A percentile compares a stretch with the other conserved stretches of the same genome.
phyloP scores from a whole-genome alignment of 1,140 invertebrate genomes.

The Lucilia sericata region DNA sequence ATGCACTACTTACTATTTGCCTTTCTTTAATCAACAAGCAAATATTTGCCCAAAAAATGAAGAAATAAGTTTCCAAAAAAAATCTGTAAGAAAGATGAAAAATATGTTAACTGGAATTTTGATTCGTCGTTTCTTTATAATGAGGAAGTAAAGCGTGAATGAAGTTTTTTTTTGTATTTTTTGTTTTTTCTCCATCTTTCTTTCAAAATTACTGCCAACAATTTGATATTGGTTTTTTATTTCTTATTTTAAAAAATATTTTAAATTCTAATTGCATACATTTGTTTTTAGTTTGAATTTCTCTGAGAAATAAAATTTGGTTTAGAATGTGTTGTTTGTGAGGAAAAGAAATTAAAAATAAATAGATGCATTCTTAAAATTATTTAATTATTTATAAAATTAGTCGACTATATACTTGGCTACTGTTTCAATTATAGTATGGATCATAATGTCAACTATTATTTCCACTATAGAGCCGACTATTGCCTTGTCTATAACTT shows the following conservation, averaged over 20 bases:
- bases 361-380: no score
- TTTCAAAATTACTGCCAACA: not conserved
- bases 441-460: no score
- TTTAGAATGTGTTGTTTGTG: no score
- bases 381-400: no score
- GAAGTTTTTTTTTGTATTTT: conserved; percentile 4
- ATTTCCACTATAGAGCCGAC: no score
- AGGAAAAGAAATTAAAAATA: no score
- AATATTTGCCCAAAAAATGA: not conserved
- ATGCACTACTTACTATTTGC: not conserved
- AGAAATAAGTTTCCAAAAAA: no score
- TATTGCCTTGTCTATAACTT: no score
- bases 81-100: not conserved
- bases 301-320: not conserved
- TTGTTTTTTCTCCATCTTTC: not conserved
- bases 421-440: no score
- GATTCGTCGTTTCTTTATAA: conserved; percentile 38
- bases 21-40: conserved; percentile 15
- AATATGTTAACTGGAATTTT: conserved; percentile 30
- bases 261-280: not conserved
- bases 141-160: conserved; percentile 41
- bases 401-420: no score
- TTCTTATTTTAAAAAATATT: conserved; percentile 7
- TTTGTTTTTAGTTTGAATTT: conserved; percentile 7
- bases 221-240: conserved; percentile 4